phyloP scores from a whole-genome alignment of 2,797 vertebrate species.

The Cossypha heuglini region DNA sequence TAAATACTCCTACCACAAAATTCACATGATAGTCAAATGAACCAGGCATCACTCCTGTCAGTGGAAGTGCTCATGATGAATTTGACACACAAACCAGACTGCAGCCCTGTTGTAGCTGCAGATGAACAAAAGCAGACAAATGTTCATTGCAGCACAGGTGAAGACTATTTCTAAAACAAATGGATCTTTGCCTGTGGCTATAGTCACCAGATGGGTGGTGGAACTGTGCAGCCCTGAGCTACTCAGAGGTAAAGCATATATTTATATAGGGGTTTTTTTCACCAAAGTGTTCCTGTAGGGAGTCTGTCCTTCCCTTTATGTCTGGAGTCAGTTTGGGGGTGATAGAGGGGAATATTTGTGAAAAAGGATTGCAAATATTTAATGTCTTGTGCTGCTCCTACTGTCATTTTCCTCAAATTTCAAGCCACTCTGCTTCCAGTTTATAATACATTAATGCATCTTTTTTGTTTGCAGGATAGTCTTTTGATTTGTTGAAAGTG shows the following conservation, averaged over 20 bases:
- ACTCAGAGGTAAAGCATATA: neutral
- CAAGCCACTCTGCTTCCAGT: neutral
- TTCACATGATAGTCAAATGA: neutral
- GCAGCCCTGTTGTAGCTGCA: neutral
- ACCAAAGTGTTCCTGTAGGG: neutral
- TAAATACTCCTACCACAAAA: neutral
- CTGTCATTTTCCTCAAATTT: neutral
- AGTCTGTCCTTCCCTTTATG: neutral
- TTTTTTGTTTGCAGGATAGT: neutral
- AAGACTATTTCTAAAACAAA: neutral
- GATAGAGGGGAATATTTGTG: neutral
- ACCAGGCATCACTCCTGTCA: neutral
- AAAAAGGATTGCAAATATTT: neutral
- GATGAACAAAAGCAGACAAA: neutral
- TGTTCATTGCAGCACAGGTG: neutral
- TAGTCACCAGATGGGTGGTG: neutral
- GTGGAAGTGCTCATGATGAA: neutral
- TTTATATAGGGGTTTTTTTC: accelerated
- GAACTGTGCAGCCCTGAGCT: neutral
- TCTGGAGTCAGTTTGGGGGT: neutral
- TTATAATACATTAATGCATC: neutral
- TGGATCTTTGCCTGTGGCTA: neutral
- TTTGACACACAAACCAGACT: neutral
- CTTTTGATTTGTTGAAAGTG: neutral
- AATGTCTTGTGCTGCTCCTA: neutral